Base-by-base conservation (phyloP, 2,888 invertebrate genomes). In the Arenicola marina region DNA sequence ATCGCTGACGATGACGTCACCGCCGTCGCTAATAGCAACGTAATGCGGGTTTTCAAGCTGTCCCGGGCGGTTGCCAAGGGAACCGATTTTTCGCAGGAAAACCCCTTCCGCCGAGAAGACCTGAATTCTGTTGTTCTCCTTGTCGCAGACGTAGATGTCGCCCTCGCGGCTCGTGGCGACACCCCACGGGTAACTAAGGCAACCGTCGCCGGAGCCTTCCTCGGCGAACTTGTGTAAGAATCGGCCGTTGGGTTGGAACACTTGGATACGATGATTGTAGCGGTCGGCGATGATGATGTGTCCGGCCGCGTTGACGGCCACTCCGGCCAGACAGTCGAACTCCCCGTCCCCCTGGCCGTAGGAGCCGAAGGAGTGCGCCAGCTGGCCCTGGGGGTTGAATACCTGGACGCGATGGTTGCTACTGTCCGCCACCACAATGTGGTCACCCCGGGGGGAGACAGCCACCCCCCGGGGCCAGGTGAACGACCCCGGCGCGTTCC, bases 121-220 rank as follows among this genome's bases (percentile, higher is more conserved):
- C 90, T 98, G 97, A 66, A 98, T 91, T 85, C 98, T 90, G 86
- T 97, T 96, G 88, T 98, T 98, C 87, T 97, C 97, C 88, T 91
- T 99, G 87, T 99, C 98, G 87, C 96, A 97, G 71, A 99, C 96
- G 85, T 98, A 99, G 81, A 98, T 96, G 85, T 96, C 95, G 77
- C 97, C 97, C 78, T 95, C 88, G 65, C 95, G 93, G 85, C 98
- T 98, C 59, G 95, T 95, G 72, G 95, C 94, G 74, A 98, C 92
- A 72, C 98, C 98, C 97, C 98, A 98, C 24, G 98, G 98, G 86
- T 97, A 97, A 87, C 95, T 96, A 86, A 99, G 95, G 82, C 93
- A 90, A 62, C 96, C 95, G 83, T 97, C 95, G 45, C 91, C 90
- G 60, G 91, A 91, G 51, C 98, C 98, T 84, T 97, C 96, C 78